Conservation (phyloP, 2,797 vertebrate genomes). For the Synanceia verrucosa region DNA sequence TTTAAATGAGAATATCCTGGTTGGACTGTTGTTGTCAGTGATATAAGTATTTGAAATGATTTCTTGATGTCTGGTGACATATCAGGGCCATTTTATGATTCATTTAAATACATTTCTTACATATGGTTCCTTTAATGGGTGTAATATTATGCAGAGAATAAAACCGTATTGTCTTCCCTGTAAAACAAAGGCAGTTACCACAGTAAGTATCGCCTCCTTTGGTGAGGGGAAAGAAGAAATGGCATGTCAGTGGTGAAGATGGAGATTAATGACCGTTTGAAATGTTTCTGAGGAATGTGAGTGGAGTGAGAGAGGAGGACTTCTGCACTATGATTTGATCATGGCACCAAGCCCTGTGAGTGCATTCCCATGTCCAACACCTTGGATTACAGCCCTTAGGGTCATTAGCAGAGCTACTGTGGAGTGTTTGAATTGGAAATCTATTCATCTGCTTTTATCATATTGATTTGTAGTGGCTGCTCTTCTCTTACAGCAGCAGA, state of each 20-base stretch:
- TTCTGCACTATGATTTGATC: constrained; percentile 60
- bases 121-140: constrained; percentile 1
- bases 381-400: constrained; percentile 61
- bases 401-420: constrained; percentile 58
- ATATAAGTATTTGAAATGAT: no score
- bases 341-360: constrained; percentile 46
- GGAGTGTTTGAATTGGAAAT: constrained; percentile 67
- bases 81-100: no score
- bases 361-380: constrained; percentile 63
- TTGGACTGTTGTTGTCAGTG: no score
- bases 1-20: no score
- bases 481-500: constrained; percentile 40
- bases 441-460: constrained; percentile 67
- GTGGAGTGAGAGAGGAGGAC: constrained; percentile 29
- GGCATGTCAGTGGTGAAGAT: constrained; percentile 29
- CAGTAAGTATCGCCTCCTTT: constrained; percentile 38
- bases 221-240: constrained; percentile 58
- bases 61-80: no score
- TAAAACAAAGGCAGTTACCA: constrained; percentile 51
- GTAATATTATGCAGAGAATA: constrained; percentile 1
- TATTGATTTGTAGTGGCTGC: constrained; percentile 63
- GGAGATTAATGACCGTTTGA: constrained; percentile 67
- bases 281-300: constrained; percentile 58
- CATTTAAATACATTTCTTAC: no score
- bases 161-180: constrained; percentile 10